phyloP scores from a whole-genome alignment of 92 coral and sea anemone genomes.

The Palythoa heliodiscus region DNA sequence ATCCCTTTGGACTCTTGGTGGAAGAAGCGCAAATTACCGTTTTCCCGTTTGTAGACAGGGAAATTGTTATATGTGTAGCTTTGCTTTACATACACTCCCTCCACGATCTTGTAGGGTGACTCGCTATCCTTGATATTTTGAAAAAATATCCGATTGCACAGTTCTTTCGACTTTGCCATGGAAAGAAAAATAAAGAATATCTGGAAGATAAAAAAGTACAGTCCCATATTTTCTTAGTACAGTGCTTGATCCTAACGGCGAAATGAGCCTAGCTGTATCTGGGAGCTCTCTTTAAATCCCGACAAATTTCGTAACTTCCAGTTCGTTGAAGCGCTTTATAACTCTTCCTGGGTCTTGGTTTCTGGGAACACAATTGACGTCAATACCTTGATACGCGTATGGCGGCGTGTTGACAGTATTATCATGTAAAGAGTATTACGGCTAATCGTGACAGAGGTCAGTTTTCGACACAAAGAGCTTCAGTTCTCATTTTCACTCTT shows the following conservation, averaged over 20 bases:
- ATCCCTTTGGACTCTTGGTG: conserved; percentile 7
- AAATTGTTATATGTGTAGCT: conserved; percentile 50
- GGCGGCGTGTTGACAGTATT: too few species aligned
- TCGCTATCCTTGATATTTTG: conserved; percentile 56
- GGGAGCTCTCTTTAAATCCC: not conserved
- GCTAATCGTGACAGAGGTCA: too few species aligned
- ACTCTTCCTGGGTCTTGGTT: not conserved
- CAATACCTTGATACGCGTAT: not conserved
- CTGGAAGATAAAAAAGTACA: not conserved
- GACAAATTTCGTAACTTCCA: not conserved
- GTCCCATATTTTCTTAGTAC: not conserved
- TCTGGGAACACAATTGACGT: not conserved
- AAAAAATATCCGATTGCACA: conserved; percentile 73
- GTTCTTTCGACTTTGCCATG: conserved; percentile 14
- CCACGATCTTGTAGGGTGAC: conserved; percentile 68
- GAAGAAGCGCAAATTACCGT: conserved; percentile 52
- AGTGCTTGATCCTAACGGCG: not conserved
- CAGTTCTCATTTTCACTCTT: too few species aligned
- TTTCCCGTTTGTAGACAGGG: conserved; percentile 71
- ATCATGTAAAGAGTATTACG: too few species aligned
- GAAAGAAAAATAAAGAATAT: not conserved
- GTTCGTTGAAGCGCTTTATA: not conserved
- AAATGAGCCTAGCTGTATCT: not conserved
- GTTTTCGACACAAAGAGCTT: too few species aligned
- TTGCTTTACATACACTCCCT: conserved; percentile 70